Conservation (phyloP, 2,113 vertebrate species). For the Chunga burmeisteri region DNA sequence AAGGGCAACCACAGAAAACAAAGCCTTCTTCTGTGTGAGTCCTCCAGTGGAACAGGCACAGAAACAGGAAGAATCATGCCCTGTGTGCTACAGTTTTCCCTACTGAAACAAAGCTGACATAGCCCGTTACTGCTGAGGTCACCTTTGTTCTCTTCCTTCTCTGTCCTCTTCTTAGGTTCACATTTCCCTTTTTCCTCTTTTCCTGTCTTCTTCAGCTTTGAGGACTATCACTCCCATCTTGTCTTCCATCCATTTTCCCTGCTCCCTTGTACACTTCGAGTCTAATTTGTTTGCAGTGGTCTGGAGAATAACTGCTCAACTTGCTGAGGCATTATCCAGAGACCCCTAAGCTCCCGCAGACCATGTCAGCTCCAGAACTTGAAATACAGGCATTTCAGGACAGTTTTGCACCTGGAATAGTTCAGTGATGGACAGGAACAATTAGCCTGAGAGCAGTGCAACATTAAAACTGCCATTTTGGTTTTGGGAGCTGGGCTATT, state of each 20-base stretch:
- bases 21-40: neutral
- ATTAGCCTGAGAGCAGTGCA: neutral
- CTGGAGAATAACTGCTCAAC: neutral
- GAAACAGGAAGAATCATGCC: neutral
- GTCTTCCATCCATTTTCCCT: neutral
- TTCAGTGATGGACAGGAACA: neutral
- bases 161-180: neutral
- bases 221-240: neutral
- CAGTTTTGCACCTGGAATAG: neutral
- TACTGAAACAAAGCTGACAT: neutral
- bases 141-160: neutral
- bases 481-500: neutral
- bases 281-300: neutral
- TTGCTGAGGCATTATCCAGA: neutral
- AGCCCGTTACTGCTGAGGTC: neutral
- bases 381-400: neutral
- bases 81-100: neutral
- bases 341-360: neutral
- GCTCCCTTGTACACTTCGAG: neutral
- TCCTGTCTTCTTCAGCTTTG: neutral
- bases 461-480: neutral
- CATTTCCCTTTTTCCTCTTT: neutral
- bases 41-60: neutral
- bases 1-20: neutral
- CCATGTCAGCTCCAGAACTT: neutral